Evolutionary conservation across 2,113 vertebrate genomes (phyloP).

Genomic region (Rhodinocichla rosea): DNA sequence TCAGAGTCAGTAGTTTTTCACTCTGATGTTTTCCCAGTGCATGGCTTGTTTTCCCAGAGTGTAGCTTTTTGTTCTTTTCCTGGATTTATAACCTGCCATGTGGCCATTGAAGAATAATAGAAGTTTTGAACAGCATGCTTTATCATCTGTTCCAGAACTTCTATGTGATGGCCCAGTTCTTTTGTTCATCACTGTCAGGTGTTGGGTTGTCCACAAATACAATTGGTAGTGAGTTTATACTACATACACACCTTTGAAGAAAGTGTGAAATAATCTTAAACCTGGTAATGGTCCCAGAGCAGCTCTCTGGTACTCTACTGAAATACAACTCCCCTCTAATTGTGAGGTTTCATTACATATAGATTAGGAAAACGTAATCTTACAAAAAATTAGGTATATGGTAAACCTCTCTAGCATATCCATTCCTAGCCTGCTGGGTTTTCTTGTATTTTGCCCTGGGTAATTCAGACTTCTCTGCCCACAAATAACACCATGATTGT

Average conservation of each 20-base stretch:
- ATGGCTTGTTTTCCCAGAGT: not conserved
- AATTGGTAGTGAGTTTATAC: not conserved
- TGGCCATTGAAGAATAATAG: not conserved
- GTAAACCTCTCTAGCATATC: not conserved
- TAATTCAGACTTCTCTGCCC: not conserved
- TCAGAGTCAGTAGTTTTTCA: not conserved
- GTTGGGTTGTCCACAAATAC: not conserved
- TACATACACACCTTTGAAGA: not conserved
- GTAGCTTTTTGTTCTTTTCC: not conserved
- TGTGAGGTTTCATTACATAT: not conserved
- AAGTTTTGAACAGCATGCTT: not conserved
- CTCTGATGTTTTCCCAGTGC: not conserved
- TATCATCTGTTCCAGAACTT: not conserved
- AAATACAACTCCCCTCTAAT: not conserved
- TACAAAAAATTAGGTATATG: not conserved
- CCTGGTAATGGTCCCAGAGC: not conserved
- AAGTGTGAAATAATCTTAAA: not conserved
- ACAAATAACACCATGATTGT: not conserved
- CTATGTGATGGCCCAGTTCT: not conserved
- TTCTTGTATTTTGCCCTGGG: not conserved
- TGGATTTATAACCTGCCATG: not conserved
- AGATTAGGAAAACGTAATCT: not conserved
- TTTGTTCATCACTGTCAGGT: not conserved
- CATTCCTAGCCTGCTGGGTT: not conserved
- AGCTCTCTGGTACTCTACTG: not conserved